Evolutionary conservation across 2,888 invertebrate genomes (phyloP), one percentile per base, ranked within the genome.

Genomic region (Spilarctia lutea): DNA sequence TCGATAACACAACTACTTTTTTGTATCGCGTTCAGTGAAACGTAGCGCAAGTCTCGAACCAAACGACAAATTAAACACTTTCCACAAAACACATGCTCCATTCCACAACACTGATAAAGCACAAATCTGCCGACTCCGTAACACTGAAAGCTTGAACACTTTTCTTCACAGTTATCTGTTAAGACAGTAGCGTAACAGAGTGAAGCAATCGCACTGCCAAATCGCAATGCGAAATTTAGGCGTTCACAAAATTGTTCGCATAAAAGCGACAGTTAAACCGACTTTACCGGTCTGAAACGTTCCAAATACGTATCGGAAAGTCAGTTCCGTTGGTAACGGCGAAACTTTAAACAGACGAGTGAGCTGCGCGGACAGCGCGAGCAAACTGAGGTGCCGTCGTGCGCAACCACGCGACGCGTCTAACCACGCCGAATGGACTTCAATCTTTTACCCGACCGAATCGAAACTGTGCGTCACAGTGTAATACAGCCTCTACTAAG

Each of bases 291-390:
- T 94, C 91, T 89, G 89, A 91, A 93, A 91, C 90, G 94, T 94
- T 92, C 91, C 92, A 92, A 94, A 94, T 91, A 93, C 90, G 90
- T 90, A 89, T 91, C 91, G 91, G 85, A 88, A 90, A 90, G 87
- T 88, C 88, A 81, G 85, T 86, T 88, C 84, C 82, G 80, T 81
- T 81, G 72, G 71, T 79, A 75, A 83, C 82, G 81, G 84, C 86
- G 84, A 86, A 85, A 83, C 78, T 81, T 84, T 52, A 79, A 77
- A 89, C 83, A 90, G 91, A 92, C 95, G 94, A 92, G 94, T 91
- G 92, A 91, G 94, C 95, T 91, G 93, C 94, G 94, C 95, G 92
- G 91, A 89, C 89, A 91, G 94, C 95, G 94, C 94, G 86, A 93
- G 93, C 95, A 93, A 92, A 96, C 95, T 95, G 93, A 92, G 86